Evolutionary conservation across 2,113 vertebrate species (phyloP).

Genomic region (Conger conger): DNA sequence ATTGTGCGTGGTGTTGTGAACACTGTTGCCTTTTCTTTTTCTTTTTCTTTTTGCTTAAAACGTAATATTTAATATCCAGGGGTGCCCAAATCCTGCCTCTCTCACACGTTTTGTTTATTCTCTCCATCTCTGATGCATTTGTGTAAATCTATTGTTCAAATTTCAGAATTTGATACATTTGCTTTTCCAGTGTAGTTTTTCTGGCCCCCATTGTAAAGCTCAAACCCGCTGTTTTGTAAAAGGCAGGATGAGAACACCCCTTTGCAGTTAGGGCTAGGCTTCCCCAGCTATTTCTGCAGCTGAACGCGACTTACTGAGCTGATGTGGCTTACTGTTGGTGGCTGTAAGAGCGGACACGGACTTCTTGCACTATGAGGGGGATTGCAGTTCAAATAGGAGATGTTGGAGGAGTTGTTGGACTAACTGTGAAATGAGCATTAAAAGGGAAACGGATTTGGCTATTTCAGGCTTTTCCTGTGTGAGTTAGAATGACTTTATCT

Average conservation of each 20-base stretch:
- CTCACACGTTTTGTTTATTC: neutral
- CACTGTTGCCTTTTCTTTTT: slow-evolving; percentile 1
- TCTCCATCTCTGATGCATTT: neutral
- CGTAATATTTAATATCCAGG: neutral
- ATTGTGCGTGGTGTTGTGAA: slow-evolving; percentile 1
- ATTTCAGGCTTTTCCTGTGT: slow-evolving; percentile 30
- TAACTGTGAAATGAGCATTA: slow-evolving; percentile 60
- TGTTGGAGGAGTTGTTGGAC: slow-evolving; percentile 44
- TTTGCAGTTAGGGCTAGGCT: slow-evolving; percentile 2
- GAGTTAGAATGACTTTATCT: slow-evolving; percentile 55
- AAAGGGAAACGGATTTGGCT: slow-evolving; percentile 40
- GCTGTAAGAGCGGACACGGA: neutral
- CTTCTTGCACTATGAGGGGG: neutral
- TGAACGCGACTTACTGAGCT: neutral
- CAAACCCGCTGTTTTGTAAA: neutral
- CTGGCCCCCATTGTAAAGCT: too few relatives aligned
- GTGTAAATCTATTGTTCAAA: neutral
- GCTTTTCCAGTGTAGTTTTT: neutral
- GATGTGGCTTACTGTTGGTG: neutral
- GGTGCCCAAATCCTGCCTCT: neutral
- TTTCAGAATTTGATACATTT: neutral
- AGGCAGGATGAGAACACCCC: neutral
- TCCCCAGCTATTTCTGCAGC: neutral
- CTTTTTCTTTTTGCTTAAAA: neutral
- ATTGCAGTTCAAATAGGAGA: neutral